These are phyloP conservation scores for Tetranychus truncatus DNA, from an alignment of 2,888 invertebrate species.

Conservation along the genomic window DNA sequence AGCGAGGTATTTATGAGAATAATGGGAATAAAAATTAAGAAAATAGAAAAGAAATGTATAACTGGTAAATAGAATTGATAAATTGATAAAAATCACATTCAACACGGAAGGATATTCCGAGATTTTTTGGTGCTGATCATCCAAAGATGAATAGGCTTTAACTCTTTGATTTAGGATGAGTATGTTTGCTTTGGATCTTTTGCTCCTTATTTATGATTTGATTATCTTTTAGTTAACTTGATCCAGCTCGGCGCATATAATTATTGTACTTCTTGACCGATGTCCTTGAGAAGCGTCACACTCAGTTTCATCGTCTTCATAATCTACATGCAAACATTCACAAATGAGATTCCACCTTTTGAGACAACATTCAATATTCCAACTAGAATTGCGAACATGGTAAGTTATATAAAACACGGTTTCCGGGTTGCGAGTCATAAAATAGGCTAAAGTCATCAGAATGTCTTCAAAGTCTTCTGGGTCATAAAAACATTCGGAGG, in stretches of 20 bases:
- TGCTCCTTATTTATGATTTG: too few relatives aligned
- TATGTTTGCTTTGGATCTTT: too few relatives aligned
- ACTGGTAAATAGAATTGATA: too few relatives aligned
- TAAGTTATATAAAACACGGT: constrained; percentile 16
- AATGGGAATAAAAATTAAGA: too few relatives aligned
- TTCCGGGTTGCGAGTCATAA: constrained; percentile 57
- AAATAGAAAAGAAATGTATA: too few relatives aligned
- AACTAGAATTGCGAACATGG: constrained; percentile 49
- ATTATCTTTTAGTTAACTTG: too few relatives aligned
- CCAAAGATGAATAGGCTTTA: too few relatives aligned
- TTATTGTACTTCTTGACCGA: neutral
- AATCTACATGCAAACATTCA: constrained; percentile 29
- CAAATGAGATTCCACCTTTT: constrained; percentile 75
- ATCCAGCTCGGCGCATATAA: neutral
- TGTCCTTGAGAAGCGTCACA: neutral
- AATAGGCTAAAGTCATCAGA: constrained; percentile 63
- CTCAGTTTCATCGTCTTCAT: neutral
- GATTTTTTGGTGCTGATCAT: too few relatives aligned
- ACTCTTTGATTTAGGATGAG: too few relatives aligned
- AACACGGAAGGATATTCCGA: too few relatives aligned
- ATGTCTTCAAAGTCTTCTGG: constrained; percentile 78
- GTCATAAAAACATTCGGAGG: constrained; percentile 52
- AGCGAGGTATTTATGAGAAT: too few relatives aligned
- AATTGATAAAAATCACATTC: too few relatives aligned
- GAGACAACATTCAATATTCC: constrained; percentile 71